phyloP scores from a whole-genome alignment of 2,113 vertebrate species.

The Lonchura striata region DNA sequence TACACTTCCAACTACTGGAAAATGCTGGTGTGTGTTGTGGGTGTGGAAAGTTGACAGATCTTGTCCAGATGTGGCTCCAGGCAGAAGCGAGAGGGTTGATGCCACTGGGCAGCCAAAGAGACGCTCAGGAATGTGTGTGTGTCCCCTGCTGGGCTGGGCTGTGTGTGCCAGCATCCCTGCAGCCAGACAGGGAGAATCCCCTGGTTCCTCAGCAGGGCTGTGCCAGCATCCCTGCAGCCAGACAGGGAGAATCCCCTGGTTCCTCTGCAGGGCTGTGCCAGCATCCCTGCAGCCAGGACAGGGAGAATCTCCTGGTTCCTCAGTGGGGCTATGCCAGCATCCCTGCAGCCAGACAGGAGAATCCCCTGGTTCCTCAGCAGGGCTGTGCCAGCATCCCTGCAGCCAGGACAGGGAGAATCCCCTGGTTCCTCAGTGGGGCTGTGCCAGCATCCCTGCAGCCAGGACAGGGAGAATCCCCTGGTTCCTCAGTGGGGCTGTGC shows the following conservation, averaged over 20 bases:
- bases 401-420: not conserved
- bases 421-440: too few species aligned
- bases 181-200: too few species aligned
- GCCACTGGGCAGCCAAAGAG: not conserved
- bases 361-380: too few species aligned
- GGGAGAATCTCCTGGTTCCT: not conserved
- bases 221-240: not conserved
- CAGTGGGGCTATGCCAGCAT: not conserved
- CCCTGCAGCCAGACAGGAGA: slow-evolving; percentile 22
- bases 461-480: not conserved
- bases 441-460: not conserved
- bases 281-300: not conserved
- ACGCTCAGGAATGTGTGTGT: fast-evolving
- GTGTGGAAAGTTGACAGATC: not conserved
- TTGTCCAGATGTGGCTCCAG: not conserved
- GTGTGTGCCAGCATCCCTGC: not conserved
- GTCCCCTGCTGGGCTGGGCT: not conserved
- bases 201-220: too few species aligned
- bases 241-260: too few species aligned
- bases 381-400: too few species aligned
- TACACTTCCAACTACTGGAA: not conserved
- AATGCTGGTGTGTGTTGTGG: not conserved
- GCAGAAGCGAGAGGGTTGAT: not conserved
- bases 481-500: too few species aligned
- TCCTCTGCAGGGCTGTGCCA: too few species aligned